Evolutionary conservation across 2,113 vertebrate genomes (phyloP).

Genomic region (Tiliqua scincoides): DNA sequence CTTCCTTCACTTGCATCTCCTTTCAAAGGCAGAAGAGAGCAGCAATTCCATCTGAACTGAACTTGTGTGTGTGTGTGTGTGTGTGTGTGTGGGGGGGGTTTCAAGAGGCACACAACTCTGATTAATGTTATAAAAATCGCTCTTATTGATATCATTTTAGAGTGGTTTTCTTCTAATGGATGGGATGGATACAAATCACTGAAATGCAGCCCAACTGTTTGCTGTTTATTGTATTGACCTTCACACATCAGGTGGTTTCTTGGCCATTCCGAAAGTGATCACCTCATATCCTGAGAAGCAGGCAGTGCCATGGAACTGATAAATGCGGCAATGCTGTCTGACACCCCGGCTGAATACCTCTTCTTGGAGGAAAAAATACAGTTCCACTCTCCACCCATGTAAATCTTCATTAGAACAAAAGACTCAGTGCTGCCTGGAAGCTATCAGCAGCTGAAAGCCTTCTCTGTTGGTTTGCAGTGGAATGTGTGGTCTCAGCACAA

Average conservation of each 20-base stretch:
- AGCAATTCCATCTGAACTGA: no score
- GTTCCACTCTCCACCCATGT: background rate
- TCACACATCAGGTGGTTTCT: rapidly evolving
- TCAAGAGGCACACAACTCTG: background rate
- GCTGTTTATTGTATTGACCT: background rate
- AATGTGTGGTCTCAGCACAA: background rate
- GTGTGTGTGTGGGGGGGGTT: background rate
- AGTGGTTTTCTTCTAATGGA: background rate
- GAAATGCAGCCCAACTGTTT: background rate
- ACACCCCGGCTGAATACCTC: rapidly evolving
- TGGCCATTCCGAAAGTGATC: background rate
- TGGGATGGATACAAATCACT: rapidly evolving
- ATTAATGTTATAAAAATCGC: background rate
- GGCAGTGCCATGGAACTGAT: background rate
- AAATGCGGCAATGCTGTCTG: background rate
- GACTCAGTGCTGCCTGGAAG: background rate
- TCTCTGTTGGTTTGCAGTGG: rapidly evolving
- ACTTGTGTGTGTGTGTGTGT: no score
- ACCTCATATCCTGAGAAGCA: no score
- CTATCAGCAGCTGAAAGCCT: background rate
- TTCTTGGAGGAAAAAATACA: rapidly evolving
- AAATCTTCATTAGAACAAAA: background rate
- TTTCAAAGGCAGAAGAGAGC: no score
- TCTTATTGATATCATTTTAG: background rate
- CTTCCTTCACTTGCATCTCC: no score